Evolutionary conservation across 1,140 invertebrate species (phyloP).

Genomic region (Drosophila yakuba): DNA sequence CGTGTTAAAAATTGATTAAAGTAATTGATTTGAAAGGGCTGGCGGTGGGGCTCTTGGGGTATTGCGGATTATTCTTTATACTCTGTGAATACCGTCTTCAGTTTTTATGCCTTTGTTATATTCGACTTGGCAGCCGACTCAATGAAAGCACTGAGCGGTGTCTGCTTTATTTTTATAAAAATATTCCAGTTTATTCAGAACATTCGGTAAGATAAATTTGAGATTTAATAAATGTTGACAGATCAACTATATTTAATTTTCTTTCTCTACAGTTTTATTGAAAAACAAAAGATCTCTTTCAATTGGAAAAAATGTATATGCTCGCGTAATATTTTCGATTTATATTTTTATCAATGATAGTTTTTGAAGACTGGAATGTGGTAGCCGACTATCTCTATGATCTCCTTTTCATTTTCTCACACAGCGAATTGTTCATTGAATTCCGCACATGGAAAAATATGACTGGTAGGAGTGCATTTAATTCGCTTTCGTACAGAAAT

Average conservation of each 20-base stretch:
- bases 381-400: conserved; percentile 26
- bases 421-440: conserved; percentile 32
- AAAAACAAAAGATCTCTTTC: no score
- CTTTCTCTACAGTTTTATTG: no score
- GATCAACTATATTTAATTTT: not conserved
- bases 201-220: not conserved
- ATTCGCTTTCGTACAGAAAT: conserved; percentile 43
- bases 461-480: conserved; percentile 27
- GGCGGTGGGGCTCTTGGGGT: conserved; percentile 16
- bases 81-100: not conserved
- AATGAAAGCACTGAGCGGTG: conserved; percentile 17
- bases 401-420: conserved; percentile 32
- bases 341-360: no score
- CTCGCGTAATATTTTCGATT: no score
- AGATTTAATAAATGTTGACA: not conserved
- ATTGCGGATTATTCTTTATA: conserved; percentile 32
- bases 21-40: conserved; percentile 70
- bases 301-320: no score
- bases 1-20: conserved; percentile 82
- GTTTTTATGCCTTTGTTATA: conserved; percentile 1
- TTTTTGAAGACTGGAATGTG: conserved; percentile 17
- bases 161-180: conserved; percentile 20
- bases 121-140: conserved; percentile 17
- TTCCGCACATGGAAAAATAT: conserved; percentile 21
- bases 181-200: conserved; percentile 1